A percentile compares a stretch with the other conserved stretches of the same genome.
These are phyloP conservation scores for Perca flavescens DNA, from an alignment of 2,113 vertebrate species.

Conservation along the genomic window DNA sequence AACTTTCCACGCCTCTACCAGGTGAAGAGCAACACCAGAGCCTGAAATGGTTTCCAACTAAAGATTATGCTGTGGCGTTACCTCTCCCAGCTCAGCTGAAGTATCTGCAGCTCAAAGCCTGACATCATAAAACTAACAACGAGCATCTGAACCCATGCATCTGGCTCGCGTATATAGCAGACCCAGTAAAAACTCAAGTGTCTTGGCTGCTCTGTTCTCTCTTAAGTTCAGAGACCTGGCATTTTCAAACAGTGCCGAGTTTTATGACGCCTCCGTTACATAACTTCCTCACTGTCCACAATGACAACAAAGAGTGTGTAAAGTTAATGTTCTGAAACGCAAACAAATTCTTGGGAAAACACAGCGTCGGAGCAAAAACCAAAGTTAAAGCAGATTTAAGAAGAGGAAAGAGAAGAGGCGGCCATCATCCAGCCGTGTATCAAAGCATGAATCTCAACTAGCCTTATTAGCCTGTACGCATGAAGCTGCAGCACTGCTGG, in stretches of 20 bases:
- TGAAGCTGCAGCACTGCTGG: neutral
- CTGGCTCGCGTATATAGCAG: conserved; percentile 60
- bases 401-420: neutral
- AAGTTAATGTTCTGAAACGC: conserved; percentile 85
- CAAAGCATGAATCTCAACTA: conserved; percentile 6
- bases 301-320: conserved; percentile 83
- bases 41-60: conserved; percentile 51
- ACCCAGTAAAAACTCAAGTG: conserved; percentile 74
- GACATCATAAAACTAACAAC: conserved; percentile 80
- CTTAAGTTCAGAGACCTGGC: conserved; percentile 76
- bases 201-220: conserved; percentile 70
- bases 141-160: conserved; percentile 75
- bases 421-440: conserved; percentile 4
- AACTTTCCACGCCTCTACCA: conserved; percentile 61
- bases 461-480: neutral
- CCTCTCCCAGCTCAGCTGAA: conserved; percentile 51
- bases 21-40: conserved; percentile 56
- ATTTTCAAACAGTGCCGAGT: conserved; percentile 69
- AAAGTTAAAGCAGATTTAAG: conserved; percentile 48
- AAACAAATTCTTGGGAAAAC: conserved; percentile 73
- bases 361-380: conserved; percentile 47
- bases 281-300: conserved; percentile 79
- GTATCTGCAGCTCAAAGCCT: conserved; percentile 70
- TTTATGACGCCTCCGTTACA: conserved; percentile 82
- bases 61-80: conserved; percentile 49